phyloP scores from a whole-genome alignment of 2,797 vertebrate genomes.

The Sebastes kiyomatsui region DNA sequence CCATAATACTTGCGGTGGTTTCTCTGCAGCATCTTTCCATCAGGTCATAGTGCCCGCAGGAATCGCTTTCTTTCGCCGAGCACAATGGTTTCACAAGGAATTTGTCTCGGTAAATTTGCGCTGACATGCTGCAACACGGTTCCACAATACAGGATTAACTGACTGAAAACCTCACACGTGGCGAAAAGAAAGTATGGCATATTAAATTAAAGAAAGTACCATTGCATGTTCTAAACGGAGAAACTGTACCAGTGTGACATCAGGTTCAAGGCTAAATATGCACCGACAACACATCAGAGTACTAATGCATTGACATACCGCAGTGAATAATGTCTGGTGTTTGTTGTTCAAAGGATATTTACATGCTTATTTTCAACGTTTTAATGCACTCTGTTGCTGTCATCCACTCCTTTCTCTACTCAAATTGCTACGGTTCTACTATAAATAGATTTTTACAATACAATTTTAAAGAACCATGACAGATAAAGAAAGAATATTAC shows the following conservation, averaged over 20 bases:
- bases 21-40: slow-evolving; percentile 30
- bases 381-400: neutral
- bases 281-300: neutral
- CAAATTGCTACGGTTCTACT: neutral
- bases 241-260: neutral
- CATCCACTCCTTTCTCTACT: neutral
- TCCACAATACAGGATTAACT: slow-evolving; percentile 62
- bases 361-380: neutral
- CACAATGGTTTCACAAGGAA: slow-evolving; percentile 52
- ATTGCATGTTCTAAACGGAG: neutral
- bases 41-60: slow-evolving; percentile 5
- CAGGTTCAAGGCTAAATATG: neutral
- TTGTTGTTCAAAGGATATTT: neutral
- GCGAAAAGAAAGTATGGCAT: slow-evolving; percentile 13
- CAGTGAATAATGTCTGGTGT: neutral
- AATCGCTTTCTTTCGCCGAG: slow-evolving; percentile 25
- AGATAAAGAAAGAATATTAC: neutral
- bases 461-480: neutral
- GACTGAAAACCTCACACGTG: slow-evolving; percentile 13
- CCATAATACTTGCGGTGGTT: neutral
- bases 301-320: neutral
- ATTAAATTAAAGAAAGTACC: neutral
- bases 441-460: slow-evolving; percentile 14
- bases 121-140: slow-evolving; percentile 46
- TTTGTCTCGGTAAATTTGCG: slow-evolving; percentile 62